These are phyloP conservation scores for Halictus rubicundus DNA, from an alignment of 1,140 invertebrate genomes.

Conservation along the genomic window DNA sequence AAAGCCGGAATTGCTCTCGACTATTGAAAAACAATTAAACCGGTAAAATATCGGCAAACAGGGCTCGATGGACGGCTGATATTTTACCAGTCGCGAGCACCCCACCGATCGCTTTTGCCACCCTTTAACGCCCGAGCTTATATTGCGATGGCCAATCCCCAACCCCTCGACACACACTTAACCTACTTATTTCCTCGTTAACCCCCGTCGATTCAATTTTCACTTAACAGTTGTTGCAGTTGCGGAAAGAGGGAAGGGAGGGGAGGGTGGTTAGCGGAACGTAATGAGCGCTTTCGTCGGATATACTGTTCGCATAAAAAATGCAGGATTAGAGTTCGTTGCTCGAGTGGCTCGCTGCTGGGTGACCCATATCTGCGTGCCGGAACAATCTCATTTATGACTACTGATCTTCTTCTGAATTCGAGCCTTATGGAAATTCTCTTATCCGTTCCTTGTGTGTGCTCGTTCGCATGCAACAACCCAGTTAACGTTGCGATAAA, in stretches of 20 bases:
- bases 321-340: not conserved
- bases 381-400: not conserved
- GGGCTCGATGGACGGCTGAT: conserved; percentile 72
- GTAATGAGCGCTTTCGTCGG: not conserved
- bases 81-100: conserved; percentile 69
- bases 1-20: conserved; percentile 63
- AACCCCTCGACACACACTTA: not conserved
- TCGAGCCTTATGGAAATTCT: not conserved
- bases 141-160: not conserved
- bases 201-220: not conserved
- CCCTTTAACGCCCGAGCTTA: not conserved
- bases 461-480: not conserved
- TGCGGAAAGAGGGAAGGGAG: too few species aligned
- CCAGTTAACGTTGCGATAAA: not conserved
- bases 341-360: not conserved
- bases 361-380: not conserved
- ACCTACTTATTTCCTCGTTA: not conserved
- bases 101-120: not conserved
- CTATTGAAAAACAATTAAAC: conserved; percentile 79
- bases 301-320: not conserved
- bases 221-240: conserved; percentile 1
- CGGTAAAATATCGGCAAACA: conserved; percentile 77
- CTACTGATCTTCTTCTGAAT: not conserved
- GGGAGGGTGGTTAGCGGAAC: not conserved
- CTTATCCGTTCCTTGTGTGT: not conserved